Evolutionary conservation across 2,888 invertebrate genomes (phyloP).

Genomic region (Oasisia sp.): DNA sequence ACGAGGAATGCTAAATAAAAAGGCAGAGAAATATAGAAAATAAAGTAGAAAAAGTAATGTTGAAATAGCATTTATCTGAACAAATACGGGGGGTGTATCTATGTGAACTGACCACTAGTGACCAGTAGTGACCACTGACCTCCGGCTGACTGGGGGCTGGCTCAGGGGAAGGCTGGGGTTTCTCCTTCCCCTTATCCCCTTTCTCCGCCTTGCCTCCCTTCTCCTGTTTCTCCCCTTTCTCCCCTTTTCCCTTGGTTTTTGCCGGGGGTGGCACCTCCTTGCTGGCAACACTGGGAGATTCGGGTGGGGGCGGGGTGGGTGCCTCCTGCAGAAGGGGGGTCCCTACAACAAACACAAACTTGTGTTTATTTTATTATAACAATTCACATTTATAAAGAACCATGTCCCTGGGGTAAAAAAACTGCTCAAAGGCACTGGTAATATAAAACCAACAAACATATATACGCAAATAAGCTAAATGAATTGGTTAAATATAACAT

Average conservation of each 20-base stretch:
- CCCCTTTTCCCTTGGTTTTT: slow-evolving; percentile 39
- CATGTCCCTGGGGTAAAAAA: too few relatives aligned
- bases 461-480: too few relatives aligned
- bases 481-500: too few relatives aligned
- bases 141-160: slow-evolving; percentile 27
- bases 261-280: slow-evolving; percentile 18
- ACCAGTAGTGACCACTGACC: neutral
- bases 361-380: neutral
- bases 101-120: neutral
- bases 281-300: neutral
- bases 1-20: too few relatives aligned
- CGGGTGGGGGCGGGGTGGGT: slow-evolving; percentile 41
- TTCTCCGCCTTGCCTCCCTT: slow-evolving; percentile 26
- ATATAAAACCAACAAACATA: too few relatives aligned
- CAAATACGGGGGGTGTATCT: too few relatives aligned
- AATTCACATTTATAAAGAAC: too few relatives aligned
- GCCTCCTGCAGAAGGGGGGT: slow-evolving; percentile 56
- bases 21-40: too few relatives aligned
- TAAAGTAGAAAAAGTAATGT: too few relatives aligned
- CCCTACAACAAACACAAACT: slow-evolving; percentile 43
- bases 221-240: slow-evolving; percentile 32
- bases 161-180: slow-evolving; percentile 48
- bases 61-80: too few relatives aligned
- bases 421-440: too few relatives aligned
- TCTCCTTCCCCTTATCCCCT: slow-evolving; percentile 42